Evolutionary conservation across 2,797 vertebrate species (phyloP), one percentile per base, ranked within the genome.

Genomic region (Bovichtus variegatus): DNA sequence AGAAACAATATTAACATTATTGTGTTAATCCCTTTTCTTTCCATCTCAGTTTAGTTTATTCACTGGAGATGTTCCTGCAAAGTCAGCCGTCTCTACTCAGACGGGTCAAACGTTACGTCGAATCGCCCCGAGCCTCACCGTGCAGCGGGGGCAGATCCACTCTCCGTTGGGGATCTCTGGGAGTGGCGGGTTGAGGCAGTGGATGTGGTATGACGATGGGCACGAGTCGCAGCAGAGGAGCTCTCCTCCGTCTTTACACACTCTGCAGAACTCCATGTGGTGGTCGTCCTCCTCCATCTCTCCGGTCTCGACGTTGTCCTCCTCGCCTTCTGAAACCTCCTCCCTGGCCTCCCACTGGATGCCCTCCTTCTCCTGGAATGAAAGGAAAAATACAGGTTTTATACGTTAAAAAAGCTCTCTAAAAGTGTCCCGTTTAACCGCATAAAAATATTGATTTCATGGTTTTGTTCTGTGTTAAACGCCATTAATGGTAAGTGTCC

Each of bases 291-390:
- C 98, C 87, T 99, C 97, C 38, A 91, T 91, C 57, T 95, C 95
- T 0, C 84, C 93, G 0, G 90, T 91, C 23, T 95, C 97, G 0
- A 71, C 79, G 4, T 94, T 95, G 76, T 97, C 97, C 61, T 93
- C 93, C 55, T 99, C 97, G 1, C 88, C 96, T 12, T 99, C 97
- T 0, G 98, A 99, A 23, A 78, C 95, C 50, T 99, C 98, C 60
- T 99, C 98, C 34, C 98, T 95, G 1, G 98, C 97, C 90, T 99
- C 98, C 98, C 98, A 99, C 86, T 99, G 98, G 92, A 99, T 98
- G 36, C 98, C 98, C 74, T 99, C 98, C 90, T 99, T 99, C 93
- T 99, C 98, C 98, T 99, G 69, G 2, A 15, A 31, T 2, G 1
- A 27, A 13, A n/a, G 8, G 10, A 36, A 23, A 55, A 7, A 9